A percentile compares a stretch with the other conserved stretches of the same genome.
These are phyloP conservation scores for Zeugodacus cucurbitae DNA, from an alignment of 1,140 invertebrate genomes.

Conservation along the genomic window DNA sequence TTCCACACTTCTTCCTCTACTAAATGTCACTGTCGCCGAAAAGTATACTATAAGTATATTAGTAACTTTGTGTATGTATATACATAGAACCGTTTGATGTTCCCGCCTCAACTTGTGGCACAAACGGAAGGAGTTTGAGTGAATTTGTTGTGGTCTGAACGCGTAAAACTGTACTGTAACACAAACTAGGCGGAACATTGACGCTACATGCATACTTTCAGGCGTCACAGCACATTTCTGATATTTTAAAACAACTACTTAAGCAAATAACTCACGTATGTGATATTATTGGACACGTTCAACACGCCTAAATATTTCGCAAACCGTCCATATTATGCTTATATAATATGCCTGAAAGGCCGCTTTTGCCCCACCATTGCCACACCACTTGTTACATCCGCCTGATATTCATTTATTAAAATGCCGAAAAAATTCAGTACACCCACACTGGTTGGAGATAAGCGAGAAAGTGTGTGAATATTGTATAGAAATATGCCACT, in stretches of 20 bases:
- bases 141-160: background rate
- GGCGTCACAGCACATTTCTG: background rate
- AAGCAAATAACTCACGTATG: constrained; percentile 58
- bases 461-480: background rate
- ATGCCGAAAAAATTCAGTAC: background rate
- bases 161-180: background rate
- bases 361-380: background rate
- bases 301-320: too few species aligned
- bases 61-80: background rate
- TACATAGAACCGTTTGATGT: background rate
- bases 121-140: background rate
- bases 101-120: background rate
- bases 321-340: background rate
- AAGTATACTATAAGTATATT: background rate
- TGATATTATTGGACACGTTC: constrained; percentile 58
- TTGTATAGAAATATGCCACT: background rate
- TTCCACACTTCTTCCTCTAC: background rate
- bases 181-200: background rate
- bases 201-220: background rate
- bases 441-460: background rate
- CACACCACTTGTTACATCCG: background rate
- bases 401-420: background rate
- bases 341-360: too few species aligned
- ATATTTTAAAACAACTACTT: constrained; percentile 46
- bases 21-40: background rate